Base-by-base conservation (phyloP, 2,888 invertebrate species). In the Punctoribates punctum region DNA sequence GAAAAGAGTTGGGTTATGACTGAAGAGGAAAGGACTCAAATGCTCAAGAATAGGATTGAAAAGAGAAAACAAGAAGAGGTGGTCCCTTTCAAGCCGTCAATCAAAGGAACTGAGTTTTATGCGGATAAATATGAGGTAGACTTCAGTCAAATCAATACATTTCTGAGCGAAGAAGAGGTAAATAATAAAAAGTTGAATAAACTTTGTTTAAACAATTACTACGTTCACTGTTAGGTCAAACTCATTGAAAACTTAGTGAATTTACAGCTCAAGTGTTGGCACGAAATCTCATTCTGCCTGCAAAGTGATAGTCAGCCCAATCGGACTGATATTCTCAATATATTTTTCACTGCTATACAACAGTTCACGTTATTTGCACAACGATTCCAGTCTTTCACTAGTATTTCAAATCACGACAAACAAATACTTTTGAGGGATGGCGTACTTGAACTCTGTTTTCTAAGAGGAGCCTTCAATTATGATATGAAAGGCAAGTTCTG, bases 401-500 rank as follows among this genome's bases (percentile, higher is more conserved):
- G 75, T 9, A 78, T 83, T 8, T 77, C 77, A 2, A 76, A 73
- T 23, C 75, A 77, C 1, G 83, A 83, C 77, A 82, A 83, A 77
- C 81, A 80, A 38, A 81, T 80, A n/a, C 79, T 83, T 15, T 80
- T 83, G 1, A 78, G 82, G 79, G 83, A 83, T 42, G 84, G 84
- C 0, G 84, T 85, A 23, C 82, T 85, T 79, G 85, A 85, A 80
- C 83, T 85, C 79, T 84, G 85, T 81, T 83, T 85, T 42, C 81
- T 86, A 17, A 82, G 85, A 8, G 84, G 84, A 15, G 84, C 85
- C 3, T 82, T 84, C 80, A 82, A 82, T 27, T 85, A 83, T 78
- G 84, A 85, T 80, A 80, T 81, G 8, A 79, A 81, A 70, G 79
- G 81, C 34, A 80, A 81, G 65, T 81, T 81, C 17, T 83, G 83